Evolutionary conservation across 1,140 invertebrate species (phyloP).

Genomic region (Caenorhabditis brenneri): DNA sequence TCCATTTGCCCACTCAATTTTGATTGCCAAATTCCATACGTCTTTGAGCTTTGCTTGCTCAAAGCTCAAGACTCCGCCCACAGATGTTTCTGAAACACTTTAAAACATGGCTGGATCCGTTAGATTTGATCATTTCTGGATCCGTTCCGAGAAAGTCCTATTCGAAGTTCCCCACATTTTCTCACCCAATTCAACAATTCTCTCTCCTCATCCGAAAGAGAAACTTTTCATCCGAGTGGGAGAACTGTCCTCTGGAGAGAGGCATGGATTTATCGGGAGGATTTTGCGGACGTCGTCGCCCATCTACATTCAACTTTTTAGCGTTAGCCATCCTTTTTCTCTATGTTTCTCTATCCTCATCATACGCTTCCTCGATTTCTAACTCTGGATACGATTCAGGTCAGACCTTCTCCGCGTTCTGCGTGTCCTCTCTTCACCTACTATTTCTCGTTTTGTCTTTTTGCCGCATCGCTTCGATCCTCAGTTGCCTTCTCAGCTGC

Average conservation of each 20-base stretch:
- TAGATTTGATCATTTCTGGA: not conserved
- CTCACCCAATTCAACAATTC: no score
- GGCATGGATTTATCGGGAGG: not conserved
- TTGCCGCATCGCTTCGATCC: not conserved
- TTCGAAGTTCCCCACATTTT: not conserved
- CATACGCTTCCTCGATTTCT: not conserved
- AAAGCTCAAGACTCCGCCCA: no score
- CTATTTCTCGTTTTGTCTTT: not conserved
- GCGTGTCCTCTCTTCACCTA: not conserved
- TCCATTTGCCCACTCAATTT: not conserved
- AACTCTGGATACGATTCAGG: slow-evolving; percentile 15
- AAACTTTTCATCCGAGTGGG: no score
- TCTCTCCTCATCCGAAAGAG: no score
- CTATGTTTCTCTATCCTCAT: not conserved
- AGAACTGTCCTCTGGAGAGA: not conserved
- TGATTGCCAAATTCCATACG: not conserved
- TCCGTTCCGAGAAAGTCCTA: not conserved
- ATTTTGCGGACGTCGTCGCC: not conserved
- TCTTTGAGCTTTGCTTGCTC: not conserved
- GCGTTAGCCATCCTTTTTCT: slow-evolving; percentile 21
- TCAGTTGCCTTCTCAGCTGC: slow-evolving; percentile 10
- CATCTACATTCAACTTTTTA: slow-evolving; percentile 42
- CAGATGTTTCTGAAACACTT: no score
- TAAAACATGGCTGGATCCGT: not conserved
- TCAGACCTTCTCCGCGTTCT: slow-evolving; percentile 13